phyloP scores from a whole-genome alignment of 2,113 vertebrate species.

The Xyliphius kryptos region DNA sequence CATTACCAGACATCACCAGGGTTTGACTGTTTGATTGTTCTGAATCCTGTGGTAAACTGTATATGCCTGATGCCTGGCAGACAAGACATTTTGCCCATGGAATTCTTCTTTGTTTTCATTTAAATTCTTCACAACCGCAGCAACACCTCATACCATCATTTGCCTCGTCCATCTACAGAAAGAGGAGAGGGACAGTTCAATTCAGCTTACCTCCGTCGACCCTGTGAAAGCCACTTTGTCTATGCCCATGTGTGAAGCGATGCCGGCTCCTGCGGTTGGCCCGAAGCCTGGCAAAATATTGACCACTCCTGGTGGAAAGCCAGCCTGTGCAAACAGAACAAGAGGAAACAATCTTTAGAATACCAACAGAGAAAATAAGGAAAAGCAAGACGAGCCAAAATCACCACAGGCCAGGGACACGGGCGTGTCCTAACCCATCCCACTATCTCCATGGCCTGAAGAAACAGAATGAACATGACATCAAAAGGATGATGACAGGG shows the following conservation, averaged over 20 bases:
- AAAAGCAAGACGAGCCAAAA: conserved; percentile 49
- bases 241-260: conserved; percentile 88
- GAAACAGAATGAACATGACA: conserved; percentile 49
- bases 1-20: neutral
- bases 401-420: conserved; percentile 52
- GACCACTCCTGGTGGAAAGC: conserved; percentile 96
- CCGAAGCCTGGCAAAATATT: conserved; percentile 98
- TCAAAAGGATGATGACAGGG: conserved; percentile 52
- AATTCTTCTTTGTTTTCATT: conserved; percentile 52
- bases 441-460: conserved; percentile 51
- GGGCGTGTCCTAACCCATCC: conserved; percentile 58
- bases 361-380: conserved; percentile 53
- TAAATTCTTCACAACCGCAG: conserved; percentile 45
- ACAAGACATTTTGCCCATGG: conserved; percentile 51
- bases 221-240: conserved; percentile 98
- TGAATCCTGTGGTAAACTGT: neutral
- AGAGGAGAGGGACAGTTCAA: conserved; percentile 4
- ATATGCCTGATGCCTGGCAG: conserved; percentile 38
- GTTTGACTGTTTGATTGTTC: conserved; percentile 1
- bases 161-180: conserved; percentile 32
- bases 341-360: conserved; percentile 66
- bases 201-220: conserved; percentile 82
- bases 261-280: conserved; percentile 88
- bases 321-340: conserved; percentile 83
- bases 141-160: conserved; percentile 22